Evolutionary conservation across 1,140 invertebrate species (phyloP).

Genomic region (Luehdorfia chinensis): DNA sequence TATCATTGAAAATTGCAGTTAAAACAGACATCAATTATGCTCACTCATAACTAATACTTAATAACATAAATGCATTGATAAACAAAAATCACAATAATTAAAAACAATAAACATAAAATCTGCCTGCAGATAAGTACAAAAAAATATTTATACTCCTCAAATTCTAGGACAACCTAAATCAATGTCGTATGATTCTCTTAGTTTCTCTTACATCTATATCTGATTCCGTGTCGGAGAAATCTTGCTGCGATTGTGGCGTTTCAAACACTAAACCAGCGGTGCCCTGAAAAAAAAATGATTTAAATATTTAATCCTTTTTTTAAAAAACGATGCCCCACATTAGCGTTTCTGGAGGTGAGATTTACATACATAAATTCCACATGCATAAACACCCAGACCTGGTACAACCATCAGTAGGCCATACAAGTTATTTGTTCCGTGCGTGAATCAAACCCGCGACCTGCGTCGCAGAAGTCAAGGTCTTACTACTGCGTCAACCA

Average conservation of each 20-base stretch:
- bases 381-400: too few species aligned
- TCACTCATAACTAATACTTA: constrained; percentile 20
- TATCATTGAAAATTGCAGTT: too few species aligned
- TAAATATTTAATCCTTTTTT: background rate
- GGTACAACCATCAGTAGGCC: too few species aligned
- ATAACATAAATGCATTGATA: too few species aligned
- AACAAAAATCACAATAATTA: background rate
- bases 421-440: too few species aligned
- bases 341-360: too few species aligned
- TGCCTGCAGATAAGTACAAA: constrained; percentile 3
- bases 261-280: constrained; percentile 33
- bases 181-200: constrained; percentile 18
- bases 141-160: background rate
- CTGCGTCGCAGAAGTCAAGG: too few species aligned
- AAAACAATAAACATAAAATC: background rate
- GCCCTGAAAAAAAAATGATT: constrained; percentile 37
- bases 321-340: background rate
- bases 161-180: background rate
- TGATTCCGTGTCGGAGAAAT: constrained; percentile 59
- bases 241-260: constrained; percentile 24
- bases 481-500: too few species aligned
- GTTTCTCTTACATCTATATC: constrained; percentile 43
- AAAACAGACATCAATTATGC: constrained; percentile 25
- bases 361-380: too few species aligned
- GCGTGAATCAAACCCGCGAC: too few species aligned